These are phyloP conservation scores for Jordanella pulchra DNA, from an alignment of 2,797 vertebrate species.

Conservation along the genomic window DNA sequence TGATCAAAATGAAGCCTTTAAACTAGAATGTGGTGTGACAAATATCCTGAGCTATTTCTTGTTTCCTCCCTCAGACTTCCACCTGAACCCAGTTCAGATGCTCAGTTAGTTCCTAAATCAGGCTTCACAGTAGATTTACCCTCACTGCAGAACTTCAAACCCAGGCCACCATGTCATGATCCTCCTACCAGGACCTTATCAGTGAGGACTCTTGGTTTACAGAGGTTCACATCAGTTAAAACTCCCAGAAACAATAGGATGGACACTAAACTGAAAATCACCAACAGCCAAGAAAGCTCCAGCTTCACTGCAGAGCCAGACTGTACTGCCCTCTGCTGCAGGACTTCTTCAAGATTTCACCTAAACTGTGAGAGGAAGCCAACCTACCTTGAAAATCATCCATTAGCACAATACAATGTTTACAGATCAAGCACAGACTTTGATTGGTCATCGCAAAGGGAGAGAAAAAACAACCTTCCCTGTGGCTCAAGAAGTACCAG, in stretches of 20 bases:
- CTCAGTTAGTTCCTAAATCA: conserved; percentile 14
- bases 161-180: conserved; percentile 37
- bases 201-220: conserved; percentile 15
- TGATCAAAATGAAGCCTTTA: background rate
- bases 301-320: conserved; percentile 16
- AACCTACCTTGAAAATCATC: background rate
- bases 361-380: conserved; percentile 20
- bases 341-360: conserved; percentile 14
- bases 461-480: conserved; percentile 21
- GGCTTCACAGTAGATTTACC: conserved; percentile 32
- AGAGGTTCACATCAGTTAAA: conserved; percentile 12
- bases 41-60: background rate
- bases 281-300: background rate
- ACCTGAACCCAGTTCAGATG: conserved; percentile 23
- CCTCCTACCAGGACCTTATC: conserved; percentile 14
- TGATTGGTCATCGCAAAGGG: conserved; percentile 25
- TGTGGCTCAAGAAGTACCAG: conserved; percentile 29
- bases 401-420: conserved; percentile 12
- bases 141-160: conserved; percentile 19
- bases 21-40: background rate
- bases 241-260: conserved; percentile 8
- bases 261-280: conserved; percentile 10
- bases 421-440: conserved; percentile 13
- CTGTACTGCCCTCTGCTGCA: background rate
- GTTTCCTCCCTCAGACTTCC: conserved; percentile 34